Evolutionary conservation across 2,113 vertebrate species (phyloP).

Genomic region (Lophotis ruficrista): DNA sequence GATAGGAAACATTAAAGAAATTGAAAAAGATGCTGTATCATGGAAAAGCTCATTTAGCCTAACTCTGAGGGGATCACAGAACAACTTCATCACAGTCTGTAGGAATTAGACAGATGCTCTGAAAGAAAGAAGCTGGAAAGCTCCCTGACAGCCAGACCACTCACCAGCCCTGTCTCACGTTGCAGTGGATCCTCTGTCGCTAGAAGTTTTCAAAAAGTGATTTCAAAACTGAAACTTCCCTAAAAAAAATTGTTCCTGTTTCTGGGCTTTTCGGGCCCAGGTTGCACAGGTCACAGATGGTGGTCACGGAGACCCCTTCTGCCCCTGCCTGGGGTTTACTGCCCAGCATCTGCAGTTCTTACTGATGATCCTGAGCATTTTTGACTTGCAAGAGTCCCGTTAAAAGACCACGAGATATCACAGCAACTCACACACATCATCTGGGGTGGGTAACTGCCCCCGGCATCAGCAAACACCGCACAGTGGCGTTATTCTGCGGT

Average conservation of each 20-base stretch:
- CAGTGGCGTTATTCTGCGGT: neutral
- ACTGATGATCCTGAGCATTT: neutral
- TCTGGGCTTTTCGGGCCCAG: neutral
- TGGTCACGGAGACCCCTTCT: neutral
- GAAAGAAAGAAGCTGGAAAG: neutral
- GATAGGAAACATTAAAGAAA: constrained; percentile 50
- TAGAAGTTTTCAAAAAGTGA: neutral
- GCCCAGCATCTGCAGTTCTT: rapidly evolving
- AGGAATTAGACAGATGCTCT: neutral
- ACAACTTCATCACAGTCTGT: constrained; percentile 9
- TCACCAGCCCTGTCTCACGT: neutral
- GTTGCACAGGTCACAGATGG: neutral
- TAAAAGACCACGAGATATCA: neutral
- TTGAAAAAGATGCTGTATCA: constrained; percentile 34
- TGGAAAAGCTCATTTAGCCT: constrained; percentile 28
- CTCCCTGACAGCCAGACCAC: neutral
- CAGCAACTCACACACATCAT: neutral
- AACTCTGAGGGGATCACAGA: neutral
- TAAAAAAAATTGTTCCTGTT: neutral
- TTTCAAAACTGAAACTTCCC: neutral
- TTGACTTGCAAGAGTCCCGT: neutral
- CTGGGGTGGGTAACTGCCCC: neutral
- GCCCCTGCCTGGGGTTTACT: neutral
- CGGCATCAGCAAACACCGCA: neutral
- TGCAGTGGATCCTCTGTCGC: rapidly evolving